Conservation (phyloP, 1,140 invertebrate species). For the Drosophila insularis region DNA sequence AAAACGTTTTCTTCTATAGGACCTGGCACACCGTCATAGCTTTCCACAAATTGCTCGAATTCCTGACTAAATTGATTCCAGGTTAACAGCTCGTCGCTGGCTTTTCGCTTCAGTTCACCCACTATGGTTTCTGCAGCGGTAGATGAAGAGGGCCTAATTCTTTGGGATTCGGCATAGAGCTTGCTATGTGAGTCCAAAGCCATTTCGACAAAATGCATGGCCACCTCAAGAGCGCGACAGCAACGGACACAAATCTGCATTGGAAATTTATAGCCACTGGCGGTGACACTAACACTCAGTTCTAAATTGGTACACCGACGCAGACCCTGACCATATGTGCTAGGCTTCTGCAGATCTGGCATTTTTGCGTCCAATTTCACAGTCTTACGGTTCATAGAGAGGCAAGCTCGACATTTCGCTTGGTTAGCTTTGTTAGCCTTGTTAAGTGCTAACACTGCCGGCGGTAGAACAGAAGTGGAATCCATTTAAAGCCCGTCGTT, state of each 20-base stretch:
- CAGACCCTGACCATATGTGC: constrained; percentile 61
- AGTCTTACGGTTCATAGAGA: constrained; percentile 62
- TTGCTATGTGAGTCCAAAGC: constrained; percentile 63
- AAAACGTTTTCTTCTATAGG: constrained; percentile 70
- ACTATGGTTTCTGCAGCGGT: neutral
- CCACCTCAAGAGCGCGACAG: constrained; percentile 67
- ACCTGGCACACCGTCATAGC: constrained; percentile 52
- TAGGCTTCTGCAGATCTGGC: constrained; percentile 48
- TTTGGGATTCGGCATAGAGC: constrained; percentile 52
- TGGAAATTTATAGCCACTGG: constrained; percentile 62
- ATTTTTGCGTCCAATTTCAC: constrained; percentile 54
- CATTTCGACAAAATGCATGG: constrained; percentile 71
- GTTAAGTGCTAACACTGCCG: constrained; percentile 57
- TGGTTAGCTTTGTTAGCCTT: constrained; percentile 61
- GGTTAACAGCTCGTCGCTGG: constrained; percentile 55
- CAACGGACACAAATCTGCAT: constrained; percentile 71
- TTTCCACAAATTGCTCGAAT: constrained; percentile 67
- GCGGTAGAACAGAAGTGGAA: constrained; percentile 38
- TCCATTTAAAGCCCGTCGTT: constrained; percentile 36
- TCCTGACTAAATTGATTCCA: constrained; percentile 74
- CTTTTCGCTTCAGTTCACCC: constrained; percentile 63
- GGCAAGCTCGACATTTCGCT: constrained; percentile 67
- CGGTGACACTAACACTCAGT: constrained; percentile 32
- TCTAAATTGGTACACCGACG: constrained; percentile 62
- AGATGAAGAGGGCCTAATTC: constrained; percentile 25